These are phyloP conservation scores for Pelobates cultripes DNA, from an alignment of 2,797 vertebrate species.

Conservation along the genomic window DNA sequence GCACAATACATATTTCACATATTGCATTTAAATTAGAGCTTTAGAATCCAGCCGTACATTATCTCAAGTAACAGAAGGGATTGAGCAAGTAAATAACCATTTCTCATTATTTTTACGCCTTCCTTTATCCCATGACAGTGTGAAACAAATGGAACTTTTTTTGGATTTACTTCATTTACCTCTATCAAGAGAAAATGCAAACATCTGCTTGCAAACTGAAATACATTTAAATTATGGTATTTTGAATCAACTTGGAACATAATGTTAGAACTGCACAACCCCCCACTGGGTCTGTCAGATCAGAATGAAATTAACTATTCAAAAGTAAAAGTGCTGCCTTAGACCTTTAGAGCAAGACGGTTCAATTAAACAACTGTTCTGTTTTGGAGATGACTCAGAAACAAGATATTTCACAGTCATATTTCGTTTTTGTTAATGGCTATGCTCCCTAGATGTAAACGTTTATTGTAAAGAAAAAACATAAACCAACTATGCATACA, in stretches of 20 bases:
- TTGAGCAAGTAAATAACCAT: background rate
- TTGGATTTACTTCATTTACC: slow-evolving; percentile 28
- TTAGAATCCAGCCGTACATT: background rate
- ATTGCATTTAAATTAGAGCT: background rate
- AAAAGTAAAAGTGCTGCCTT: slow-evolving; percentile 11
- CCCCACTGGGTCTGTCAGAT: background rate
- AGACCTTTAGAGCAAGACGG: background rate
- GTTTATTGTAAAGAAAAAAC: too few species aligned
- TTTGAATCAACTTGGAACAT: slow-evolving; percentile 7
- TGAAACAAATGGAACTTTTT: slow-evolving; percentile 13
- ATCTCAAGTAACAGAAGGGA: background rate
- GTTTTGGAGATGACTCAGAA: background rate
- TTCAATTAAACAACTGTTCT: background rate
- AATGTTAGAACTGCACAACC: slow-evolving; percentile 10
- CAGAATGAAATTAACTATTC: slow-evolving; percentile 23
- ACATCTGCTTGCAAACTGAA: slow-evolving; percentile 16
- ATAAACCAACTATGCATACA: too few species aligned
- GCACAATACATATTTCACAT: background rate
- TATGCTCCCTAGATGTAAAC: too few species aligned
- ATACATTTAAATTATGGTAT: slow-evolving; percentile 21
- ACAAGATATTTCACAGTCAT: background rate
- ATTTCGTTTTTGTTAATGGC: background rate
- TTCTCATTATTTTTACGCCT: slow-evolving; percentile 2
- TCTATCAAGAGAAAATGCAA: slow-evolving; percentile 14
- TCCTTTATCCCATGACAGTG: background rate